Conservation (phyloP, 2,797 vertebrate species). For the Chrysocyon brachyurus region DNA sequence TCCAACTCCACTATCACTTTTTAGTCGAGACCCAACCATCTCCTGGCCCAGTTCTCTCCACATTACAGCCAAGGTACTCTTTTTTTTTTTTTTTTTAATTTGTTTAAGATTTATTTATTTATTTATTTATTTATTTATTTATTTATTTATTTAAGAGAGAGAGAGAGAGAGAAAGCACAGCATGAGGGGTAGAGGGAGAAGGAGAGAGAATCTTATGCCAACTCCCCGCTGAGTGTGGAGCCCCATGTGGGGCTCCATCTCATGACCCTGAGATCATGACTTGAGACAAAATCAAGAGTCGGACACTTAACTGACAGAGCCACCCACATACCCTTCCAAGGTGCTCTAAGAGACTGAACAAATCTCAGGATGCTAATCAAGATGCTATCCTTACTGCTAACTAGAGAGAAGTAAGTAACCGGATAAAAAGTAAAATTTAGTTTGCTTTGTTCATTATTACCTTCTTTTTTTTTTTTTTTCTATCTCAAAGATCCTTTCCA, state of each 20-base stretch:
- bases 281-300: neutral
- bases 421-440: neutral
- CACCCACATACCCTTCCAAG: neutral
- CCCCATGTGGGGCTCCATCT: neutral
- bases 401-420: neutral
- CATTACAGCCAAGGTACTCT: neutral
- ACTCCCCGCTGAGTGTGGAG: neutral
- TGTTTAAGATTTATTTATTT: neutral
- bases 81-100: neutral
- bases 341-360: neutral
- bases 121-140: neutral
- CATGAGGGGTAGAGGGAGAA: neutral
- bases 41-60: neutral
- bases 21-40: neutral
- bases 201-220: neutral
- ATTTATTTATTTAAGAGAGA: neutral
- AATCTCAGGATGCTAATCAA: neutral
- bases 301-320: neutral
- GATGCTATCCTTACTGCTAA: neutral
- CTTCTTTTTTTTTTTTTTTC: neutral
- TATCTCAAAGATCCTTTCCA: neutral
- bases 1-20: neutral
- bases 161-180: neutral
- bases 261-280: neutral
- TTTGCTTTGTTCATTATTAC: neutral